phyloP scores from a whole-genome alignment of 2,888 invertebrate genomes.

The Agrochola circellaris region DNA sequence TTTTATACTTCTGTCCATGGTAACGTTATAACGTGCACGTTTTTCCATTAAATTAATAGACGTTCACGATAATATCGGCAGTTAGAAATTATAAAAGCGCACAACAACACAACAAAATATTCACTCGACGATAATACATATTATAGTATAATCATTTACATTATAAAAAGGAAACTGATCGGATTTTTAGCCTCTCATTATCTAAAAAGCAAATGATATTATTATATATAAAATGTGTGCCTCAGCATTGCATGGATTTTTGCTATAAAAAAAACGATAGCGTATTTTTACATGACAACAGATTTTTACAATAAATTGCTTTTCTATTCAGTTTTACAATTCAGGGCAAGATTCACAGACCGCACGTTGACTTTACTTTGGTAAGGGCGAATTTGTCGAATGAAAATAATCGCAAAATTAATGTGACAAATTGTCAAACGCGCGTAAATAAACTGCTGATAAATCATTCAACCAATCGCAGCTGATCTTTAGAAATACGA shows the following conservation, averaged over 20 bases:
- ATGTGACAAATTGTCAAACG: neutral
- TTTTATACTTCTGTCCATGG: neutral
- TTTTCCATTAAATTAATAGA: neutral
- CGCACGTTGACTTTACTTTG: neutral
- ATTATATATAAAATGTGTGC: neutral
- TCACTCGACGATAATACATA: constrained; percentile 1
- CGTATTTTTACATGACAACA: neutral
- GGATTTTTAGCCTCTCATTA: constrained; percentile 4
- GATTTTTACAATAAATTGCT: neutral
- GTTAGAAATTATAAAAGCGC: neutral
- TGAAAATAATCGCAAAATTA: neutral
- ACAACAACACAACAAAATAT: neutral
- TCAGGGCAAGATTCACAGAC: neutral
- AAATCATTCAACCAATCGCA: too few species aligned
- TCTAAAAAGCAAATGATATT: neutral
- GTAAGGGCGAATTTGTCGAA: neutral
- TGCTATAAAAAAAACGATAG: neutral
- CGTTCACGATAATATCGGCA: neutral
- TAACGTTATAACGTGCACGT: neutral
- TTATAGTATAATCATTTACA: neutral
- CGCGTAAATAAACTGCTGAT: neutral
- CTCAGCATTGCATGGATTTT: neutral
- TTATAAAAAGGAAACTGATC: neutral
- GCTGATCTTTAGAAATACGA: too few species aligned
- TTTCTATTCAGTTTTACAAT: neutral